A percentile compares a stretch with the other conserved stretches of the same genome.
phyloP scores from a whole-genome alignment of 2,797 vertebrate species.

The Channa striata region DNA sequence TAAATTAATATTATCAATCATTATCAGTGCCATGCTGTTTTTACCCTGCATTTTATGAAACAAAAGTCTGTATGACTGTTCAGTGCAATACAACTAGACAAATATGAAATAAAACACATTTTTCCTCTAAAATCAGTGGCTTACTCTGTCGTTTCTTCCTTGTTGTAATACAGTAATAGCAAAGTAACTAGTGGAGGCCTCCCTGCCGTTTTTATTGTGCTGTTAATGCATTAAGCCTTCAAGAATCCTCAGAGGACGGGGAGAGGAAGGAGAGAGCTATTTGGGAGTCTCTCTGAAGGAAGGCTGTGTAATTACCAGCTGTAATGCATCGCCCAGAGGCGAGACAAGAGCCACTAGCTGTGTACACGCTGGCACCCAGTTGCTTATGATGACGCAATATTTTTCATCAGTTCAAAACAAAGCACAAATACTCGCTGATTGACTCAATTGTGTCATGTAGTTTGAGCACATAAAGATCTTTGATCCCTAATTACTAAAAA shows the following conservation, averaged over 20 bases:
- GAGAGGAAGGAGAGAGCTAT: slow-evolving; percentile 41
- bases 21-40: slow-evolving; percentile 11
- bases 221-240: slow-evolving; percentile 72
- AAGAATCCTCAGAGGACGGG: slow-evolving; percentile 55
- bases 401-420: slow-evolving; percentile 46
- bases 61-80: neutral
- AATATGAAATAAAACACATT: slow-evolving; percentile 10
- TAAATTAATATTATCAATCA: slow-evolving; percentile 38
- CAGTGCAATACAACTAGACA: slow-evolving; percentile 21
- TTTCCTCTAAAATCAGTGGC: slow-evolving; percentile 25
- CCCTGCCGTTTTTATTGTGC: slow-evolving; percentile 70
- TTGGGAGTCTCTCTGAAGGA: slow-evolving; percentile 73
- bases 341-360: slow-evolving; percentile 64
- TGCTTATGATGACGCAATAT: slow-evolving; percentile 69
- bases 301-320: slow-evolving; percentile 80
- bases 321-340: slow-evolving; percentile 74
- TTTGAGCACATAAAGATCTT: slow-evolving; percentile 34
- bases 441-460: slow-evolving; percentile 34
- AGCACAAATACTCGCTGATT: slow-evolving; percentile 48
- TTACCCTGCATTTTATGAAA: slow-evolving; percentile 25
- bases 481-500: slow-evolving; percentile 42
- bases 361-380: slow-evolving; percentile 57
- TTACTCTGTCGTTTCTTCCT: slow-evolving; percentile 53
- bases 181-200: slow-evolving; percentile 69
- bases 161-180: slow-evolving; percentile 51